Base-by-base conservation (phyloP, 2,888 invertebrate genomes). In the Xestobium rufovillosum region DNA sequence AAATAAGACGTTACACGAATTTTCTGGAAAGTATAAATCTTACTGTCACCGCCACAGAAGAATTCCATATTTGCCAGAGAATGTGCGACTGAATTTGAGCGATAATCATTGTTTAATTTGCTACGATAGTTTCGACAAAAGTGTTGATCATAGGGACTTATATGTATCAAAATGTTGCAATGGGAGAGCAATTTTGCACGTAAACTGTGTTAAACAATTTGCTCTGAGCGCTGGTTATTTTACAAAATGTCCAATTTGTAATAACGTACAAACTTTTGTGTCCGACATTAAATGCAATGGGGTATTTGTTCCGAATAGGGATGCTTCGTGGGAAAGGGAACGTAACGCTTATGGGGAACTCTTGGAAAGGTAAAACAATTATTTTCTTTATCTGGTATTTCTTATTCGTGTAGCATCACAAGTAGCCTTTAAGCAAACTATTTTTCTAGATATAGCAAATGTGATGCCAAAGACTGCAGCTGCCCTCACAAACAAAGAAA, bases 191-290 rank as follows among this genome's bases (percentile, higher is more conserved):
- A 19, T n/a, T 6, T n/a, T 19, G 6, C 23, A 19, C n/a, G n/a
- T 19, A 19, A 19, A 19, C 6, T 19, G 23, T 19, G n/a, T 19
- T 8, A 19, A 19, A 19, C 23, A 19, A n/a, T n/a, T 19, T 8
- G 23, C 23, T 6, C n/a, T 19, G n/a, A 19, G n/a, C n/a, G 23
- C 23, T n/a, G 23, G 23, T 19, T 19, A 19, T 19, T 19, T 19
- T 19, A 19, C 23, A 19, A 19, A 19, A 19, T 19, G 23, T 19
- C 23, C 23, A 19, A 19, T 19, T 19, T 19, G 23, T 19, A 19
- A 19, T n/a, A 19, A 19, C 23, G n/a, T n/a, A 6, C 6, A 19
- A 8, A 19, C 6, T 8, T 19, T 19, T n/a, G 23, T 19, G n/a
- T 6, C 6, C 6, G 6, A 19, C 23, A 19, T 19, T 19, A 19